These are phyloP conservation scores for Channa maculata DNA, from an alignment of 2,113 vertebrate genomes.

Conservation along the genomic window DNA sequence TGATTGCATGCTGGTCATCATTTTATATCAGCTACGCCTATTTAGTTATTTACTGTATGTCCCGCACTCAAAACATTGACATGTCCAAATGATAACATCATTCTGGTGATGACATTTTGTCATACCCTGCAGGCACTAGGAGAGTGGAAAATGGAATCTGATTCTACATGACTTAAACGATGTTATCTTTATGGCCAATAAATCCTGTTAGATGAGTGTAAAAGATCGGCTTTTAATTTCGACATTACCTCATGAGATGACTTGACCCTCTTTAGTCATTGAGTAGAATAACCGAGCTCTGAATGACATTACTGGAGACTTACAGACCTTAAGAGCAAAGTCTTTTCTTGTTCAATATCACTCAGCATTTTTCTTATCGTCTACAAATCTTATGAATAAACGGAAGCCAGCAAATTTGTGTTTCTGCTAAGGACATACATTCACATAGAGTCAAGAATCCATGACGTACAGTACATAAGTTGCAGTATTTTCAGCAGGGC, in stretches of 20 bases:
- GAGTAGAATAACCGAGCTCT: slow-evolving; percentile 8
- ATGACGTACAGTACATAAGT: rapidly evolving
- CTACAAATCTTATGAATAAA: slow-evolving; percentile 13
- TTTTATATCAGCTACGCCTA: slow-evolving; percentile 22
- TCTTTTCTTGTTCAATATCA: neutral
- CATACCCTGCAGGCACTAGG: slow-evolving; percentile 29
- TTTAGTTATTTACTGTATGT: slow-evolving; percentile 27
- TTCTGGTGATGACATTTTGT: slow-evolving; percentile 46
- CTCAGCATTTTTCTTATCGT: neutral
- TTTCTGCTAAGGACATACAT: too few relatives aligned
- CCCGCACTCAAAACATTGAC: slow-evolving; percentile 1
- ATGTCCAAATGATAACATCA: slow-evolving; percentile 41
- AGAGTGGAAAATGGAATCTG: slow-evolving; percentile 53
- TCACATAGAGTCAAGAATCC: neutral
- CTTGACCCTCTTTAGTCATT: slow-evolving; percentile 41
- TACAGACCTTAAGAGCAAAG: neutral
- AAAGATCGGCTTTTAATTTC: slow-evolving; percentile 65
- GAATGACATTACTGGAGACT: slow-evolving; percentile 13
- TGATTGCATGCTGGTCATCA: slow-evolving; percentile 27
- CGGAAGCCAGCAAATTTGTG: neutral
- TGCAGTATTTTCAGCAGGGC: neutral
- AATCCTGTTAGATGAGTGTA: slow-evolving; percentile 49
- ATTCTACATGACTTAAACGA: slow-evolving; percentile 48
- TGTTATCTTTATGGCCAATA: slow-evolving; percentile 52
- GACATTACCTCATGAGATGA: slow-evolving; percentile 48